Conservation (phyloP, 2,797 vertebrate species). For the Brachyrhaphis roseni region DNA sequence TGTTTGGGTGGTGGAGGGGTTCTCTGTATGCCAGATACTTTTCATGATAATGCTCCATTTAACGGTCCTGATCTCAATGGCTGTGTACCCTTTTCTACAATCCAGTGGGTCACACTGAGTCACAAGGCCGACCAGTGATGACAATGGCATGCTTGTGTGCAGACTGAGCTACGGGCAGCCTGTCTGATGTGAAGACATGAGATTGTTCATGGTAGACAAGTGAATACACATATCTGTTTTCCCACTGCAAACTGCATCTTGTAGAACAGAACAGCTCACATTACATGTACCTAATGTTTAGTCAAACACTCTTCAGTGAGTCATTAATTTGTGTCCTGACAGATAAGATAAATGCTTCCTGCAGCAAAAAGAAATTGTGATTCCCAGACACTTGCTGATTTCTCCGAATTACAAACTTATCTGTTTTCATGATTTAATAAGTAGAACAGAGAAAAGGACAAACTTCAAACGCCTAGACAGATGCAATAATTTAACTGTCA, state of each 20-base stretch:
- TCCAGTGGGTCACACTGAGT: slow-evolving; percentile 75
- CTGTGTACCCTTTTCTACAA: slow-evolving; percentile 61
- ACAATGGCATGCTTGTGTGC: slow-evolving; percentile 80
- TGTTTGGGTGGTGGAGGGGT: slow-evolving; percentile 33
- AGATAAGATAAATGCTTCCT: slow-evolving; percentile 40
- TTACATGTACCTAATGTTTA: slow-evolving; percentile 15
- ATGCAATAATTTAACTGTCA: slow-evolving; percentile 23
- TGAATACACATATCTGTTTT: background rate
- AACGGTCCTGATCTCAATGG: slow-evolving; percentile 61
- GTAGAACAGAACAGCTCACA: slow-evolving; percentile 17
- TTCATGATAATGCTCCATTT: slow-evolving; percentile 69
- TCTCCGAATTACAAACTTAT: slow-evolving; percentile 42
- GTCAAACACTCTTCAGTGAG: slow-evolving; percentile 14
- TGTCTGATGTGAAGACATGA: slow-evolving; percentile 64
- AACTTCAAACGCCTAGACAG: slow-evolving; percentile 21
- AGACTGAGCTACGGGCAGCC: slow-evolving; percentile 49
- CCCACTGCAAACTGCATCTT: background rate
- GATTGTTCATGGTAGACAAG: slow-evolving; percentile 69
- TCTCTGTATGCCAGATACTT: slow-evolving; percentile 66
- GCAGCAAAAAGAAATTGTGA: slow-evolving; percentile 54
- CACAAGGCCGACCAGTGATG: slow-evolving; percentile 77
- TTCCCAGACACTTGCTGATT: slow-evolving; percentile 44
- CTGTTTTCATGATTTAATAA: slow-evolving; percentile 43
- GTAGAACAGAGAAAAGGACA: slow-evolving; percentile 28
- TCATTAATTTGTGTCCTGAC: slow-evolving; percentile 39